Evolutionary conservation across 2,113 vertebrate species (phyloP), one percentile per base, ranked within the genome.

Genomic region (Pelecanoides urinatrix): DNA sequence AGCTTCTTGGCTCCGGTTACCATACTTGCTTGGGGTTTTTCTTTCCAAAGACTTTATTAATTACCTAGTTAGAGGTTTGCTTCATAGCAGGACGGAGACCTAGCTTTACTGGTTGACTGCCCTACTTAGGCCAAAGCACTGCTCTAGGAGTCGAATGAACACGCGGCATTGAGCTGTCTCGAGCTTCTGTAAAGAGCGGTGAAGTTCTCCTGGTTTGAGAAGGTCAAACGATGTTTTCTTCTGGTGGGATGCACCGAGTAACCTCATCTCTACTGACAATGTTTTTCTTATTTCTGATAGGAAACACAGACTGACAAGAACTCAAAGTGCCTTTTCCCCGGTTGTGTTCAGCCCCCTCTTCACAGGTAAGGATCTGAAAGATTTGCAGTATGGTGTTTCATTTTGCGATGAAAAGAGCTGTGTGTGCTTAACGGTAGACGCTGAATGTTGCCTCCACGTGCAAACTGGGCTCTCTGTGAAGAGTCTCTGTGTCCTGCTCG

Each of bases 281-380:
- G 2, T 63, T 70, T 94, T 56, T 53, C 89, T 86, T 15, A 16
- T 58, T 91, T 94, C 96, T 93, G 20, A 16, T 75, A 99, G 98
- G 98, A 99, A 99, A 98, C 98, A 98, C 98, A 98, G 98, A 98
- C 98, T 99, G 98, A 99, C 98, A 66, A 98, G 99, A 99, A 99
- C 99, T 96, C 99, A 99, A 98, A 99, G 99, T 99, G 99, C 99
- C 99, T 99, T 99, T 98, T 99, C 99, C 98, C 99, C 99, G 27
- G 99, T 99, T 81, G 99, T 98, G 96, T 99, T 99, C 97, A 99
- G 99, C 97, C 98, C 99, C 49, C 97, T 99, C 93, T 99, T 99
- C 98, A 99, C 99, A 85, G 99, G 99, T 99, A 98, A 99, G 98
- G 38, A 4, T 44, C 14, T 6, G 53, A 10, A 9, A 3, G 16